These are phyloP conservation scores for Semotilus atromaculatus DNA, from an alignment of 2,797 vertebrate genomes.

Conservation along the genomic window DNA sequence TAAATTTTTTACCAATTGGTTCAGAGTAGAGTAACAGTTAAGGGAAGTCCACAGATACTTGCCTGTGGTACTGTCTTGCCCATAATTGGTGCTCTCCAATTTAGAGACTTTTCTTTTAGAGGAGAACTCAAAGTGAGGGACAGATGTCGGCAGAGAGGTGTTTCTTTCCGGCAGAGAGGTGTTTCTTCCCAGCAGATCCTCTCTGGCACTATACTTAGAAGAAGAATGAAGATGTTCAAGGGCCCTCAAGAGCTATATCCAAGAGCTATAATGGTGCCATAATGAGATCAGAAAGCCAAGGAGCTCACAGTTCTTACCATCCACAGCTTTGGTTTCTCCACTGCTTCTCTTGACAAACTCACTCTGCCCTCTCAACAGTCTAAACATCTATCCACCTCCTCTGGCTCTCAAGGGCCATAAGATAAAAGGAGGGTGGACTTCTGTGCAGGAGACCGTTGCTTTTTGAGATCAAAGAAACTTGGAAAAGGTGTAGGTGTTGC, in stretches of 20 bases:
- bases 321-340: slow-evolving; percentile 25
- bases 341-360: slow-evolving; percentile 39
- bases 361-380: neutral
- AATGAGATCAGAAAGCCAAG: slow-evolving; percentile 49
- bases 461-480: neutral
- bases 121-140: slow-evolving; percentile 27
- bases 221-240: neutral
- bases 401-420: slow-evolving; percentile 15
- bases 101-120: slow-evolving; percentile 17
- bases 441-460: neutral
- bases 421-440: slow-evolving; percentile 20
- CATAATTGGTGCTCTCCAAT: slow-evolving; percentile 46
- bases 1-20: neutral
- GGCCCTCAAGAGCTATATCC: slow-evolving; percentile 2
- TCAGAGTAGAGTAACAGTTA: neutral
- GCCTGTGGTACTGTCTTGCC: neutral
- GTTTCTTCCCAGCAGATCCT: slow-evolving; percentile 47
- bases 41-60: neutral
- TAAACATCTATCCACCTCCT: slow-evolving; percentile 27
- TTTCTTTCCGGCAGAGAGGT: slow-evolving; percentile 19
- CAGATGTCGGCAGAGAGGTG: slow-evolving; percentile 30
- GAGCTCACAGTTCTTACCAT: slow-evolving; percentile 21
- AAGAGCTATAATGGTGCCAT: slow-evolving; percentile 41
- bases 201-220: slow-evolving; percentile 41
- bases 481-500: neutral